Percentiles rank a stretch among this genome's conserved stretches.
Evolutionary conservation across 1,140 invertebrate genomes (phyloP).

Genomic region (Trachymyrmex cornetzi): DNA sequence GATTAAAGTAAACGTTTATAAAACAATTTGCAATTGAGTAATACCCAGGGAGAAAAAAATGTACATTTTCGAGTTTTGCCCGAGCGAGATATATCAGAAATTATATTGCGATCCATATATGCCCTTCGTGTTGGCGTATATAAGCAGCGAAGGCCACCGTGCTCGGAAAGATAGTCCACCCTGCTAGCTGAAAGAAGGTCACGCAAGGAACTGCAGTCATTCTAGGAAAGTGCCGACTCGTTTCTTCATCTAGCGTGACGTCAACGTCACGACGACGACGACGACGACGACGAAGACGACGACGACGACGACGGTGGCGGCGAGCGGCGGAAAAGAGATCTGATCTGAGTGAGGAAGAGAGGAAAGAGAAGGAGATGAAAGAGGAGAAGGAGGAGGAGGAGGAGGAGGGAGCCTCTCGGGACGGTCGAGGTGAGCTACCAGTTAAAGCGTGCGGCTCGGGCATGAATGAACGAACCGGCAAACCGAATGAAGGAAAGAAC

Average conservation of each 20-base stretch:
- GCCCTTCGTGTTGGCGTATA: slow-evolving; percentile 13
- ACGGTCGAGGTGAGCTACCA: slow-evolving; percentile 59
- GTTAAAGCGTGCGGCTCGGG: slow-evolving; percentile 70
- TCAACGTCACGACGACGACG: slow-evolving; percentile 50
- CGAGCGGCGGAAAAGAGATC: slow-evolving; percentile 41
- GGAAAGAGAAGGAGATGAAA: background rate
- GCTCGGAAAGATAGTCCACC: slow-evolving; percentile 39
- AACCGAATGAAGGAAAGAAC: slow-evolving; percentile 73
- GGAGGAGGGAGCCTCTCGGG: slow-evolving; percentile 29
- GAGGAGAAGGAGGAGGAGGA: background rate
- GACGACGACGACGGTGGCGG: slow-evolving; percentile 22
- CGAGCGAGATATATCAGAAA: background rate
- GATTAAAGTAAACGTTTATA: too few relatives aligned
- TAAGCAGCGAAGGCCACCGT: slow-evolving; percentile 40
- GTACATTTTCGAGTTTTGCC: background rate
- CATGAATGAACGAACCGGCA: slow-evolving; percentile 73
- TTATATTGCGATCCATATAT: background rate
- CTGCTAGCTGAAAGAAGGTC: slow-evolving; percentile 52
- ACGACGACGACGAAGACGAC: slow-evolving; percentile 9
- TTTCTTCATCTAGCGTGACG: slow-evolving; percentile 62
- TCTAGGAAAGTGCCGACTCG: slow-evolving; percentile 51
- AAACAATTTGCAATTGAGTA: background rate
- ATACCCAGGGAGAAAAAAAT: background rate
- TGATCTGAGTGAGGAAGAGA: slow-evolving; percentile 22
- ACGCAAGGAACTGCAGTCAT: slow-evolving; percentile 53